These are phyloP conservation scores for Synergus umbraculus DNA, from an alignment of 2,888 invertebrate genomes.

Conservation along the genomic window DNA sequence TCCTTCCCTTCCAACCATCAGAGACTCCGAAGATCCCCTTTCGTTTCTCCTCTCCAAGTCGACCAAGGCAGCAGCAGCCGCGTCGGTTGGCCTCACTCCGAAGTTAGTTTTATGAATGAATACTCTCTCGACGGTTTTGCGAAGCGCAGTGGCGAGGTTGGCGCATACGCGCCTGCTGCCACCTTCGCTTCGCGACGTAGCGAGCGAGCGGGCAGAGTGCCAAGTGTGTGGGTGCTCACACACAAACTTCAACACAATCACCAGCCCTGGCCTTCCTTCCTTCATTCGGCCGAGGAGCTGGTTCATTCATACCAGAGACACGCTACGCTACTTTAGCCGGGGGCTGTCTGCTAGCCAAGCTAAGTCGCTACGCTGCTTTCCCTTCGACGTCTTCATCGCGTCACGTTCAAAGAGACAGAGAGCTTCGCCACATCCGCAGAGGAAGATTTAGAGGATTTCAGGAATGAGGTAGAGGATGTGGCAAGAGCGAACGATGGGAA, in stretches of 20 bases:
- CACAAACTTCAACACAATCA: constrained; percentile 26
- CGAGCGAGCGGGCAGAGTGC: constrained; percentile 37
- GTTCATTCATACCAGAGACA: constrained; percentile 67
- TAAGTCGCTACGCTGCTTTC: constrained; percentile 16
- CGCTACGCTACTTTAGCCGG: constrained; percentile 55
- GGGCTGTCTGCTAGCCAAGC: constrained; percentile 47
- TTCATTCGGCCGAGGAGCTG: constrained; percentile 66
- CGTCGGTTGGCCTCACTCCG: constrained; percentile 61
- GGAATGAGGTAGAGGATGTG: constrained; percentile 17
- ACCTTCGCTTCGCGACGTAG: constrained; percentile 44
- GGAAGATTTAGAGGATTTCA: constrained; percentile 29
- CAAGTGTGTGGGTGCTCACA: constrained; percentile 41
- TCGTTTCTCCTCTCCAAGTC: constrained; percentile 43
- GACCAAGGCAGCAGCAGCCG: constrained; percentile 53
- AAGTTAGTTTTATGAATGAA: constrained; percentile 79
- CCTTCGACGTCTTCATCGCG: constrained; percentile 20
- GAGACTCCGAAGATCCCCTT: constrained; percentile 42
- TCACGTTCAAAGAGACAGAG: constrained; percentile 24
- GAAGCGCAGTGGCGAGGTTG: constrained; percentile 38
- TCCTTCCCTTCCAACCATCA: constrained; percentile 20
- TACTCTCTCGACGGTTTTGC: constrained; percentile 69
- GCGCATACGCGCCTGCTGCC: constrained; percentile 43
- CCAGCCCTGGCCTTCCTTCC: constrained; percentile 53
- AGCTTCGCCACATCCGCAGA: constrained; percentile 23
- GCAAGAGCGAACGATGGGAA: constrained; percentile 1